Percentiles rank a stretch among this genome's conserved stretches.
phyloP scores from a whole-genome alignment of 2,888 invertebrate species.

The Meta bourneti region DNA sequence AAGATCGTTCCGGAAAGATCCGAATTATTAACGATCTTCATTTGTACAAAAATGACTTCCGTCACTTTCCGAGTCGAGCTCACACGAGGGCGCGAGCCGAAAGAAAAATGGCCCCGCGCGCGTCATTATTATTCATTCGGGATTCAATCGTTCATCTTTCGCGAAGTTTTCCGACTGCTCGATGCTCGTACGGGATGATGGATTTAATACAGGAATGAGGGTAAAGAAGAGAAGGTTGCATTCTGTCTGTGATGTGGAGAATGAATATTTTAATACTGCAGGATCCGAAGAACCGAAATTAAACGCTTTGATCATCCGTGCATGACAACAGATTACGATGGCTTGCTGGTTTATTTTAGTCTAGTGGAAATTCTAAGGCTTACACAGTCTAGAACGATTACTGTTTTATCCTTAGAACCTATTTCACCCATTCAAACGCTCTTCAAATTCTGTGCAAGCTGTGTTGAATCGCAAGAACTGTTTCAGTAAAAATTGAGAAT shows the following conservation, averaged over 20 bases:
- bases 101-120: background rate
- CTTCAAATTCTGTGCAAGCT: too few relatives aligned
- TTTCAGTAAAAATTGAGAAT: background rate
- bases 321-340: too few relatives aligned
- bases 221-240: background rate
- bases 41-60: slow-evolving; percentile 11
- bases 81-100: background rate
- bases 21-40: slow-evolving; percentile 11
- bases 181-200: background rate
- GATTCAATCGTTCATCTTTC: background rate
- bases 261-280: too few relatives aligned
- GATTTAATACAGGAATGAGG: background rate
- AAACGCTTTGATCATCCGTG: too few relatives aligned
- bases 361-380: too few relatives aligned
- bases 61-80: background rate
- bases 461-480: background rate
- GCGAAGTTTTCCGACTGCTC: background rate
- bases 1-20: background rate
- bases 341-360: too few relatives aligned
- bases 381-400: too few relatives aligned
- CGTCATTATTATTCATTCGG: background rate
- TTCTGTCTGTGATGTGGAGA: too few relatives aligned
- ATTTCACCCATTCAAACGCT: too few relatives aligned
- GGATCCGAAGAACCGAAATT: too few relatives aligned
- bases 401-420: too few relatives aligned